Evolutionary conservation across 2,888 invertebrate species (phyloP).

Genomic region (Volucella bombylans): DNA sequence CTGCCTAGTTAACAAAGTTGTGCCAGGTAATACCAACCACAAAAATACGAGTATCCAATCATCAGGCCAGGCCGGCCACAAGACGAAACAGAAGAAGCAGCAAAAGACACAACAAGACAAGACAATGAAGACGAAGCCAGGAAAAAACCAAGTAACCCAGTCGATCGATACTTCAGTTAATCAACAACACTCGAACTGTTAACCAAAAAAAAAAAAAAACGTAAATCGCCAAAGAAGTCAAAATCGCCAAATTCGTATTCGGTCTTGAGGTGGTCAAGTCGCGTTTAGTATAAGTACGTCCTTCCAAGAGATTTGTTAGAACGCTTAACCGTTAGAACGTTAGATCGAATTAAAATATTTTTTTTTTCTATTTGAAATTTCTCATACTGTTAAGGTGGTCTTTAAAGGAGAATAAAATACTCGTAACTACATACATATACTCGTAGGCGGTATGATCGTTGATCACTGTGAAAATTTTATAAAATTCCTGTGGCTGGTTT

Average conservation of each 20-base stretch:
- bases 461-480: background rate
- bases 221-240: slow-evolving; percentile 30
- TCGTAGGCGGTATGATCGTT: background rate
- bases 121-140: slow-evolving; percentile 49
- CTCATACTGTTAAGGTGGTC: slow-evolving; percentile 7
- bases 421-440: too few relatives aligned
- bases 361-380: background rate
- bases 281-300: slow-evolving; percentile 1
- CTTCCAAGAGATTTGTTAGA: slow-evolving; percentile 1
- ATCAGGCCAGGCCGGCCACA: slow-evolving; percentile 41
- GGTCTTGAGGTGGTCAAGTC: slow-evolving; percentile 48
- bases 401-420: slow-evolving; percentile 40
- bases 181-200: slow-evolving; percentile 69
- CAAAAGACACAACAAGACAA: slow-evolving; percentile 39
- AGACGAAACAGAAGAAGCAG: slow-evolving; percentile 42
- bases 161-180: slow-evolving; percentile 71
- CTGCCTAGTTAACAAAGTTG: slow-evolving; percentile 54
- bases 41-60: slow-evolving; percentile 53
- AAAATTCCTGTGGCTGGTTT: background rate
- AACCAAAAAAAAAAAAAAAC: slow-evolving; percentile 52
- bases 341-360: background rate
- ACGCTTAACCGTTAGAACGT: background rate
- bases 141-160: slow-evolving; percentile 72
- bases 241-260: slow-evolving; percentile 36
- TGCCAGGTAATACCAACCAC: slow-evolving; percentile 26